phyloP scores from a whole-genome alignment of 2,113 vertebrate genomes.

The Micronycteris hirsuta region DNA sequence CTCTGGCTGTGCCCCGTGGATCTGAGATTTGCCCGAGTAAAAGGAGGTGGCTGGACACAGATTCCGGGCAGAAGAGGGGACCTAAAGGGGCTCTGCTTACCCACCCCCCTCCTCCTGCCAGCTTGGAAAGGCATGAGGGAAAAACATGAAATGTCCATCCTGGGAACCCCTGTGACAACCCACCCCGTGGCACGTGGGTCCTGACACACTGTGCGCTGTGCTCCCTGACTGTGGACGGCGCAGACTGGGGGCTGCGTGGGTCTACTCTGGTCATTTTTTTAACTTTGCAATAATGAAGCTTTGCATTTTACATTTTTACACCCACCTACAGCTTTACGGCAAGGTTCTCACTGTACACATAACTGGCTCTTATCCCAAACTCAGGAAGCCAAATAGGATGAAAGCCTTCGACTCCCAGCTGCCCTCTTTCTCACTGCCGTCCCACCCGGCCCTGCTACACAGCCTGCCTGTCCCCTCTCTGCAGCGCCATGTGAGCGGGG shows the following conservation, averaged over 20 bases:
- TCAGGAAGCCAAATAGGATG: background rate
- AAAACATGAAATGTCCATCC: background rate
- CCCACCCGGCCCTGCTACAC: background rate
- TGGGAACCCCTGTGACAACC: background rate
- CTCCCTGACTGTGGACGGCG: background rate
- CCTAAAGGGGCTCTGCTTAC: background rate
- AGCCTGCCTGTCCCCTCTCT: background rate
- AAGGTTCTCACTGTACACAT: background rate
- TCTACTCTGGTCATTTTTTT: background rate
- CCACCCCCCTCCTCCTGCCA: background rate
- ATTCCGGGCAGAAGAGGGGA: background rate
- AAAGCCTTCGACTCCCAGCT: background rate
- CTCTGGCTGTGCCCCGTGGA: background rate
- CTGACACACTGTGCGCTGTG: background rate
- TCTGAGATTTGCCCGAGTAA: background rate
- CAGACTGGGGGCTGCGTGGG: background rate
- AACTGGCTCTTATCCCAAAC: background rate
- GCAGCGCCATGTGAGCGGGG: rapidly evolving
- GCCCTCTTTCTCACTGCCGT: background rate
- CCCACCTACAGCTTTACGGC: background rate
- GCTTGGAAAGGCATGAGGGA: background rate
- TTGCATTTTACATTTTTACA: background rate
- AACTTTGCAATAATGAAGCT: background rate
- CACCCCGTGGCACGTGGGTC: background rate
- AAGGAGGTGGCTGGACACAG: background rate